Percentiles rank a stretch among this genome's conserved stretches.
These are phyloP conservation scores for Nettapus auritus DNA, from an alignment of 2,113 vertebrate species.

Conservation along the genomic window DNA sequence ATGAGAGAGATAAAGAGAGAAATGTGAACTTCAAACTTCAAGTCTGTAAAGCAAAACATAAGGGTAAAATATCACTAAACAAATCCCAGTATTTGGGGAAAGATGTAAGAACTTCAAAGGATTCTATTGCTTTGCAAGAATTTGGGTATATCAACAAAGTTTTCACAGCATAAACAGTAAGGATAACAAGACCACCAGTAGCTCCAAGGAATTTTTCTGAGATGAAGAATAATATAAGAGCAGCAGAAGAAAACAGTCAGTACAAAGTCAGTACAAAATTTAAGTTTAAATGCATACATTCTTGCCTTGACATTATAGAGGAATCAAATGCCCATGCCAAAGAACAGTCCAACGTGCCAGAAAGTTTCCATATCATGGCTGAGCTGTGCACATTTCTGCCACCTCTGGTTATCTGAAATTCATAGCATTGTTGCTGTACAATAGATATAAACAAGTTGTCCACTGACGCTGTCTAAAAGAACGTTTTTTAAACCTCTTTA, in stretches of 20 bases:
- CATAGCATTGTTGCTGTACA: neutral
- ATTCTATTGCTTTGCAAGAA: neutral
- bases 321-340: neutral
- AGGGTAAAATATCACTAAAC: slow-evolving; percentile 19
- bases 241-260: slow-evolving; percentile 17
- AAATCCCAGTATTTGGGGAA: neutral
- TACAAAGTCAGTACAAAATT: neutral
- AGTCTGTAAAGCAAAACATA: slow-evolving; percentile 33
- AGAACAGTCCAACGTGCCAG: neutral
- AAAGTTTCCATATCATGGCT: neutral
- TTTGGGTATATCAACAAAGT: slow-evolving; percentile 50
- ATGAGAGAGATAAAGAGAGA: neutral
- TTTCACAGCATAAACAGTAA: slow-evolving; percentile 47
- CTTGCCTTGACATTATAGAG: neutral
- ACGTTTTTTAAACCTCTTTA: neutral
- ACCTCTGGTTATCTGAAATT: neutral
- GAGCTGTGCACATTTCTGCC: neutral
- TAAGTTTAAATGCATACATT: neutral
- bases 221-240: neutral
- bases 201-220: slow-evolving; percentile 27
- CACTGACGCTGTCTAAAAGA: neutral
- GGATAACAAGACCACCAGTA: slow-evolving; percentile 18
- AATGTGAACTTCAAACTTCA: neutral
- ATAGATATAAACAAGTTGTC: neutral
- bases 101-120: slow-evolving; percentile 50